Evolutionary conservation across 1,140 invertebrate species (phyloP), one percentile per base, ranked within the genome.

Genomic region (Stenopsyche tienmushanensis): DNA sequence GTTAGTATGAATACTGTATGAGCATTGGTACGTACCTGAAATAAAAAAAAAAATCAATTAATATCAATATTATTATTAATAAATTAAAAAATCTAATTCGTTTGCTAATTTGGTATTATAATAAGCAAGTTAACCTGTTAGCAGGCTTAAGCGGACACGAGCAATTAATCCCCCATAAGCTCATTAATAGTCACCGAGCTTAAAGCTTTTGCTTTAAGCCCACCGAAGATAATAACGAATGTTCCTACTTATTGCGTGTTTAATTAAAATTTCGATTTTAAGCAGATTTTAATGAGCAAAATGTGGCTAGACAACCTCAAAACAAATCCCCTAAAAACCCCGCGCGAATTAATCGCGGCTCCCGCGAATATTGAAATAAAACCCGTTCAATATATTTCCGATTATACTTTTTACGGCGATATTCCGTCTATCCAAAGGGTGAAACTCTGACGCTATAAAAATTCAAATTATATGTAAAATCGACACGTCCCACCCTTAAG

Each of bases 381-480:
- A 15, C n/a, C 18, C 41, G 13, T 44, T 44, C 41, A 44, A 13
- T 44, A 15, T 44, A 15, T 39, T 13, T 44, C 18, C 13, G 41
- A 44, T 15, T 44, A 44, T 44, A 13, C 41, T 15, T 44, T 44
- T 44, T 13, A 44, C 18, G 18, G 18, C 13, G 41, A 17, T 44
- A 15, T 3, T 44, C n/a, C 41, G 3, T 44, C 13, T 3, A 13
- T 44, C 41, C 13, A 42, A 57, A 42, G 29, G 54, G 54, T 57
- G 24, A 57, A 57, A 47, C 17, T 60, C 42, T 47, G 44, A 34
- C 23, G 57, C 47, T 47, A 42, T 57, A 57, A 57, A 60, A 60
- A 60, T 60, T 60, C 57, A 60, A 60, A 60, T 60, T 60, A 34
- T 47, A 60, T 60, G 57, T 60, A 60, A 60, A 60, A 60, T 47